Evolutionary conservation across 2,888 invertebrate genomes (phyloP), one percentile per base, ranked within the genome.

Genomic region (Volucella inanis): DNA sequence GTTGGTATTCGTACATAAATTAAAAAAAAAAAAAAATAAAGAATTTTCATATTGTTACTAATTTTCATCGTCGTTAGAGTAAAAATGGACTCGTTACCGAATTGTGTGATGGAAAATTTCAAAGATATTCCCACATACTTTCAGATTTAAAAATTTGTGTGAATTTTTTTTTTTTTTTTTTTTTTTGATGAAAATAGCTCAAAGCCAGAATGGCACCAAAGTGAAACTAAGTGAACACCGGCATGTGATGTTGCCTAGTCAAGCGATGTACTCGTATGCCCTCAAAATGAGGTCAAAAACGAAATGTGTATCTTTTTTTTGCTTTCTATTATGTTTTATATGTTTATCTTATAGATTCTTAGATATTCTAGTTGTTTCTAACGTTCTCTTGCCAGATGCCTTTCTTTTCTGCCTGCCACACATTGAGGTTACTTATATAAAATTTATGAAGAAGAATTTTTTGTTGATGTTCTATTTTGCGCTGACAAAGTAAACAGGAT

Each of bases 201-300:
- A 54, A 72, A 72, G 43, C 38, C 38, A 50, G 4, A 54, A 18
- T 43, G 49, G 59, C 65, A 47, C 31, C 50, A 49, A 31, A 31
- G 31, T 31, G 62, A 10, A 45, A 39, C 61, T 15, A 31, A 14
- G 15, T 12, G 49, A 45, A 8, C 47, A 59, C 61, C 64, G 75
- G 65, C 62, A 52, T 55, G 75, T 41, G 76, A 45, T 43, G 43
- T 41, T 75, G 47, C 65, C 52, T 47, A 15, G 43, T 38, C 15
- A 52, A 38, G 38, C 14, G 15, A 2, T 43, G 77, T 54, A 43
- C n/a, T 15, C 65, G 39, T 81, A 67, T 76, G 78, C 67, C 72
- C 82, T 61, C 65, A 64, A 72, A 78, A 83, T 78, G 72, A 83
- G 83, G 83, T 78, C 78, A 78, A 78, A 72, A 41, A 45, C 57